Evolutionary conservation across 2,113 vertebrate genomes (phyloP), one percentile per base, ranked within the genome.

Genomic region (Scopus umbretta): DNA sequence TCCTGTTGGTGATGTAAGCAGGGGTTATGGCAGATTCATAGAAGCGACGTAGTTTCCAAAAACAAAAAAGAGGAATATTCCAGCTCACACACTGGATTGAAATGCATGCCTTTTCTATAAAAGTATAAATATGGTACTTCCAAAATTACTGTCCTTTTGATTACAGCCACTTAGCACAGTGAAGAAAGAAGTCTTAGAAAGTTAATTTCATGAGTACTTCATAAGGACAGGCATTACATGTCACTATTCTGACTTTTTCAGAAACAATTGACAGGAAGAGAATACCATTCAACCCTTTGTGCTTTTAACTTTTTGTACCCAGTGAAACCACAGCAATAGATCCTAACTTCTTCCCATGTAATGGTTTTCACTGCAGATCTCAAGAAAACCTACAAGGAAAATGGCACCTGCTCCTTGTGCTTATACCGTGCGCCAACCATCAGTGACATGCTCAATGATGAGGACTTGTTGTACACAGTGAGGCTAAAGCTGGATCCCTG

Each of bases 391-490:
- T 97, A 97, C 72, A 86, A 95, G 43, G 98, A 98, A 87, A 96
- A 92, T 30, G 96, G 97, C 40, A 86, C 96, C 43, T 98, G 97
- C 91, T 97, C 98, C 58, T 92, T 98, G 90, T 98, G 97, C 81
- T 94, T 90, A 3, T 98, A 97, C 7, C 98, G 97, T 20, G 98
- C 98, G 18, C 99, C 99, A 6, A 99, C 98, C 97, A 99, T 99
- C 94, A 99, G 99, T 49, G 99, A 99, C 97, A 98, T 99, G 95
- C 99, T 99, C 98, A 98, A 99, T 14, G 99, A 99, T 89, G 99
- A 99, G 96, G 99, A 99, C 96, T 98, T 99, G 56, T 97, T 99
- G 90, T 99, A 99, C 89, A 98, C 97, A 71, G 98, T 99, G 96
- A 98, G 99, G 63, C 98, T 99, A 93, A 99, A 99, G 96, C 98